Conservation (phyloP, 2,797 vertebrate species). For the Salarias fasciatus region DNA sequence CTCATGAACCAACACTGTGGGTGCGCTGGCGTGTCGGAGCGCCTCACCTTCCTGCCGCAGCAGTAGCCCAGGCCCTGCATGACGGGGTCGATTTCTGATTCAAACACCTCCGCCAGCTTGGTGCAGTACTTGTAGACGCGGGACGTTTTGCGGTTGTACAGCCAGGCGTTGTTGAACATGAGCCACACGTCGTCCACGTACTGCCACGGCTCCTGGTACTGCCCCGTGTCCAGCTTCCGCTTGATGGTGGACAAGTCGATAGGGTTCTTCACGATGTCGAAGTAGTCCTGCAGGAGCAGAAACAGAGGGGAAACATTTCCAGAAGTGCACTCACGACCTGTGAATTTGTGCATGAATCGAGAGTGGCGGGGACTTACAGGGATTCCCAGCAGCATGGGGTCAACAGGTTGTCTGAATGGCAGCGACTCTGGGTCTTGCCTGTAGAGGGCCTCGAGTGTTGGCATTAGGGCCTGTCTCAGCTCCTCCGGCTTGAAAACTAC, state of each 20-base stretch:
- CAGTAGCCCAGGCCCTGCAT: conserved; percentile 98
- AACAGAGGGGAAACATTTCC: not conserved
- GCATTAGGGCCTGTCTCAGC: conserved; percentile 97
- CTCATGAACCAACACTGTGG: not conserved
- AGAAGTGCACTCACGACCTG: not conserved
- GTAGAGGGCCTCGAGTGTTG: conserved; percentile 96
- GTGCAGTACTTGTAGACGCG: conserved; percentile 98
- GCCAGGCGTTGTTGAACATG: conserved; percentile 99
- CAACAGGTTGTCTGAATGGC: conserved; percentile 97
- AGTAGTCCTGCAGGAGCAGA: conserved; percentile 88
- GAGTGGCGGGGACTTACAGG: conserved; percentile 85
- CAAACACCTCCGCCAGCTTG: conserved; percentile 97
- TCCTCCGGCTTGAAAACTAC: conserved; percentile 98
- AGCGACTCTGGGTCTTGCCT: conserved; percentile 98
- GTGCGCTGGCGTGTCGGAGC: too few species aligned
- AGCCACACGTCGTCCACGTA: conserved; percentile 99
- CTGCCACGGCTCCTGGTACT: conserved; percentile 99
- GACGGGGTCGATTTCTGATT: conserved; percentile 96
- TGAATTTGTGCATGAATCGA: too few species aligned
- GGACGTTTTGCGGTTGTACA: conserved; percentile 98
- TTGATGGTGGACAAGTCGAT: conserved; percentile 99
- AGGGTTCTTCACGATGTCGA: conserved; percentile 99
- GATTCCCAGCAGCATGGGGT: conserved; percentile 94
- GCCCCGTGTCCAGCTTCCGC: conserved; percentile 96
- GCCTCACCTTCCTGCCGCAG: conserved; percentile 94